Evolutionary conservation across 1,140 invertebrate species (phyloP).

Genomic region (Delia radicum): DNA sequence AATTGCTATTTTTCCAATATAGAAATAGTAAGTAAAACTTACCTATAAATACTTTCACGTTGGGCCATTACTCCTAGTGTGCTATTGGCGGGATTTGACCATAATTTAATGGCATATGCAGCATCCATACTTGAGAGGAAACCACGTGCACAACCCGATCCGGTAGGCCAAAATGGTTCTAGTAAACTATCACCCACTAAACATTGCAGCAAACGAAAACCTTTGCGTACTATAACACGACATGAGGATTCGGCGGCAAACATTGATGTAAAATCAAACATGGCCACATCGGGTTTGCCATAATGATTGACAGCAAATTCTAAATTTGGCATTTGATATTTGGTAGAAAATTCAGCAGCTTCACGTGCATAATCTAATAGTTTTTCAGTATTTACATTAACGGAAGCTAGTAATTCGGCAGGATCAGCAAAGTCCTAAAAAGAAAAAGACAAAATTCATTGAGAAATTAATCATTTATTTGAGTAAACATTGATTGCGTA

Average conservation of each 20-base stretch:
- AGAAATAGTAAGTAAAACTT: conserved; percentile 23
- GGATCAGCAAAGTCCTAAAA: conserved; percentile 86
- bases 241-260: conserved; percentile 95
- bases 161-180: conserved; percentile 98
- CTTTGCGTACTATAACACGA: conserved; percentile 69
- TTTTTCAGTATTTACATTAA: conserved; percentile 89
- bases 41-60: conserved; percentile 89
- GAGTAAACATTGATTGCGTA: no score
- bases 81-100: conserved; percentile 69
- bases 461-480: no score
- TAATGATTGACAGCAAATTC: conserved; percentile 99
- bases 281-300: conserved; percentile 96
- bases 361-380: conserved; percentile 91
- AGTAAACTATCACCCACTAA: conserved; percentile 95
- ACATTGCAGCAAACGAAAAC: conserved; percentile 79
- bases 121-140: conserved; percentile 95
- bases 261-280: conserved; percentile 99
- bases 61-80: conserved; percentile 87
- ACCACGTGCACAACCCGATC: conserved; percentile 94
- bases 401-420: conserved; percentile 76
- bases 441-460: conserved; percentile 2
- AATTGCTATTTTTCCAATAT: no score
- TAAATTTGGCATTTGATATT: conserved; percentile 82
- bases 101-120: conserved; percentile 90
- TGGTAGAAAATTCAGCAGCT: conserved; percentile 94